These are phyloP conservation scores for Diploptera punctata DNA, from an alignment of 2,888 invertebrate genomes.

Conservation along the genomic window DNA sequence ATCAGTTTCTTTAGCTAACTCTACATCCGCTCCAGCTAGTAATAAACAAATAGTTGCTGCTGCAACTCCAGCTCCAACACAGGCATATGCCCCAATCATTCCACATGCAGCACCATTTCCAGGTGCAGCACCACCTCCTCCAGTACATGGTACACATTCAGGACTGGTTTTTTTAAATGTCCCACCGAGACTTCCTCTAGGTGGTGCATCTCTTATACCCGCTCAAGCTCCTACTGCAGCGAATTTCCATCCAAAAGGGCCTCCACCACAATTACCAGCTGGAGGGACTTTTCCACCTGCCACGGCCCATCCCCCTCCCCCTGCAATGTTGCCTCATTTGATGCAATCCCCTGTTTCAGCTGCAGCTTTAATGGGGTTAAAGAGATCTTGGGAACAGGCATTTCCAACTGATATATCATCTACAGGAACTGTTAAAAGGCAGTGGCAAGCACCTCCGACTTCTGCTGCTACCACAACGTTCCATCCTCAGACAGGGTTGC, in stretches of 20 bases:
- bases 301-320: slow-evolving; percentile 38
- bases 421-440: slow-evolving; percentile 43
- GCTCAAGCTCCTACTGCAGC: background rate
- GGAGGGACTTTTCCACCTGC: slow-evolving; percentile 49
- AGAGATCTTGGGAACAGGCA: slow-evolving; percentile 75
- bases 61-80: background rate
- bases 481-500: slow-evolving; percentile 52
- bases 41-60: background rate
- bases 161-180: slow-evolving; percentile 40
- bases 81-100: slow-evolving; percentile 3
- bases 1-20: background rate
- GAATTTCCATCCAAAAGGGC: slow-evolving; percentile 13
- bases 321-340: slow-evolving; percentile 39
- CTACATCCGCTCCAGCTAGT: background rate
- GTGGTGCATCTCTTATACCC: slow-evolving; percentile 27
- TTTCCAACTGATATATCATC: slow-evolving; percentile 60
- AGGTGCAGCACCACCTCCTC: slow-evolving; percentile 29
- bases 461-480: slow-evolving; percentile 49
- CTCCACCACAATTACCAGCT: slow-evolving; percentile 47
- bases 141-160: slow-evolving; percentile 32
- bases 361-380: slow-evolving; percentile 59
- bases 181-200: slow-evolving; percentile 37
- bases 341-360: slow-evolving; percentile 49
- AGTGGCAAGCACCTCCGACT: slow-evolving; percentile 46
- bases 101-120: slow-evolving; percentile 22